Evolutionary conservation across 1,140 invertebrate genomes (phyloP), one percentile per base, ranked within the genome.

Genomic region (Philaenus spumarius): DNA sequence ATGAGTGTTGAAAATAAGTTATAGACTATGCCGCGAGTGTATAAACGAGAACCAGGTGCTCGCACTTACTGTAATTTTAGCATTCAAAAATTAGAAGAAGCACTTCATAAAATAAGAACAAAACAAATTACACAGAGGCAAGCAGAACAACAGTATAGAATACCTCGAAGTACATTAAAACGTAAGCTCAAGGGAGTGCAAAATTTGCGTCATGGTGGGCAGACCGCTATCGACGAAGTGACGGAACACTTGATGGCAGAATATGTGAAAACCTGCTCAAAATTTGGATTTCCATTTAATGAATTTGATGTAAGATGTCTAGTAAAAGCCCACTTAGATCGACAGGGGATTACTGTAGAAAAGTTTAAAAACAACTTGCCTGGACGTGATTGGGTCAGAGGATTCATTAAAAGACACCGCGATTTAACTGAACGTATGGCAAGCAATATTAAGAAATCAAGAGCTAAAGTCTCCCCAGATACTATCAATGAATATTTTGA

Each of bases 401-500:
- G 23, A 19, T 53, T 53, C 35, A n/a, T 30, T 15, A 53, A 53
- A 53, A 30, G 50, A 19, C 26, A 53, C 35, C 7, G 9, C 11
- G 23, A 53, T 30, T 14, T 53, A 12, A 5, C 50, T 15, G 23
- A n/a, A 26, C 6, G 35, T 53, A n/a, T 17, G 15, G 9, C 26
- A 53, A 19, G n/a, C 11, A 7, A 53, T 37, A 6, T 26, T 19
- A 48, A 23, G 20, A 12, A 48, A 24, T 40, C 61, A 24, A 40
- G 39, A 20, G 12, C 39, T 43, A 56, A 46, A 40, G 46, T 66
- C 26, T 24, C 14, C 26, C 26, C 14, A 23, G 30, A 50, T 14
- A 55, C 37, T 46, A 57, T 67, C 37, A 64, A 64, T 35, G 24
- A 60, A 60, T 67, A 66, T 69, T 68, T 66, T 63, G 63, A 61